Base-by-base conservation (phyloP, 2,113 vertebrate species). In the Etheostoma spectabile region DNA sequence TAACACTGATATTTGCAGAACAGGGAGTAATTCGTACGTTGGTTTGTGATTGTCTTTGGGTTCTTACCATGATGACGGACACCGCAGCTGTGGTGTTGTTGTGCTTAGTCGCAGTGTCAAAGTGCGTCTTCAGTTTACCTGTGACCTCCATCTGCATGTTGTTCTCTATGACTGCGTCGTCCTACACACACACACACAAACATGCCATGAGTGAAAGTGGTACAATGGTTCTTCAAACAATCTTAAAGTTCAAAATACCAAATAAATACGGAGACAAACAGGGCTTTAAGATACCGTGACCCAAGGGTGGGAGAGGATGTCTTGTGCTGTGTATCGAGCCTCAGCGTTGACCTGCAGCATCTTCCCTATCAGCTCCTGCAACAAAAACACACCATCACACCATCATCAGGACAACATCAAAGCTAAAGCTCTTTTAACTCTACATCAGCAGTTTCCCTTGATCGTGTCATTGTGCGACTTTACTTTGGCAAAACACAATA, bases 111-210 rank as follows among this genome's bases (percentile, higher is more conserved):
- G 94, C 88, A 21, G 96, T 94, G 89, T 96, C 96, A 94, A 99
- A 99, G 96, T 99, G 98, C 93, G 96, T 98, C 92, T 96, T 97
- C 85, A 98, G 96, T 97, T 98, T 99, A 95, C 97, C 97, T 94
- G 97, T 97, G 80, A 99, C 98, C 93, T 98, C 97, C 78, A 94
- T 95, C 91, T 97, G 96, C 97, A 99, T 98, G 90, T 98, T 98
- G 91, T 97, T 97, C 92, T 97, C 96, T 90, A 94, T 93, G 82
- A 96, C 94, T 56, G 94, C 89, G 46, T 98, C 97, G 33, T 98
- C 97, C 97, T 99, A 53, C 46, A n/a, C n/a, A 27, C 27, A 27
- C 27, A 76, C 61, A 74, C n/a, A 35, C 33, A 79, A 12, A 66
- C 46, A 35, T 16, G 55, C 53, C 30, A 51, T 42, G 53, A 72